A percentile compares a stretch with the other conserved stretches of the same genome.
Conservation (phyloP, 2,797 vertebrate genomes). For the Apogon hyalosoma region DNA sequence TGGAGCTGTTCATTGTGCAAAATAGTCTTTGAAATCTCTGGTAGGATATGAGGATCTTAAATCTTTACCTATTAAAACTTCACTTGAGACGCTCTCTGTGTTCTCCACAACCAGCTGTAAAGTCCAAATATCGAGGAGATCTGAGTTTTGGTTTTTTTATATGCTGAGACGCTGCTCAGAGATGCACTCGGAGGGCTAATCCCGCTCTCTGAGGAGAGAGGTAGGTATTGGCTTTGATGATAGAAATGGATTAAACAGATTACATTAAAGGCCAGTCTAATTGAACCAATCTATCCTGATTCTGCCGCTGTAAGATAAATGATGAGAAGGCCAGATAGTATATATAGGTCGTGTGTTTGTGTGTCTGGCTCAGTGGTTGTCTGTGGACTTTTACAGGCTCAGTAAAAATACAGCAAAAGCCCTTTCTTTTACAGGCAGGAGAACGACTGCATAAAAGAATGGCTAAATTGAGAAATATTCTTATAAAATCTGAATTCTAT, state of each 20-base stretch:
- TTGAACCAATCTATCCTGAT: conserved; percentile 82
- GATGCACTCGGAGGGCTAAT: conserved; percentile 70
- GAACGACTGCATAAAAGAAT: not conserved
- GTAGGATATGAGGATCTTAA: conserved; percentile 75
- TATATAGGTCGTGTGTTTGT: conserved; percentile 65
- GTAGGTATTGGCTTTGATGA: conserved; percentile 82
- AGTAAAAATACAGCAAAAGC: conserved; percentile 38
- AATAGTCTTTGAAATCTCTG: conserved; percentile 58
- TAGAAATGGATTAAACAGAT: conserved; percentile 84
- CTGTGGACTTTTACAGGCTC: conserved; percentile 38
- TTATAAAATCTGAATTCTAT: not conserved
- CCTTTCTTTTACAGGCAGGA: conserved; percentile 14
- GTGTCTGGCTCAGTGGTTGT: conserved; percentile 32
- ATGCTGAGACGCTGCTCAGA: conserved; percentile 44
- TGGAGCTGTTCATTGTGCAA: conserved; percentile 51
- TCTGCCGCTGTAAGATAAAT: conserved; percentile 79
- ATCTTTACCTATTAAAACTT: conserved; percentile 76
- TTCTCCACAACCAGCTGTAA: conserved; percentile 64
- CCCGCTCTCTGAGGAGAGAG: conserved; percentile 69
- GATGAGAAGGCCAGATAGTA: conserved; percentile 71
- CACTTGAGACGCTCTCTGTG: conserved; percentile 54
- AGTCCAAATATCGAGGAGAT: conserved; percentile 66
- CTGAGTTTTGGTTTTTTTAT: conserved; percentile 40
- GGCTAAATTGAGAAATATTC: not conserved
- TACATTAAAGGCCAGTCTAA: conserved; percentile 84